Conservation (phyloP, 2,113 vertebrate species). For the Python bivittatus region DNA sequence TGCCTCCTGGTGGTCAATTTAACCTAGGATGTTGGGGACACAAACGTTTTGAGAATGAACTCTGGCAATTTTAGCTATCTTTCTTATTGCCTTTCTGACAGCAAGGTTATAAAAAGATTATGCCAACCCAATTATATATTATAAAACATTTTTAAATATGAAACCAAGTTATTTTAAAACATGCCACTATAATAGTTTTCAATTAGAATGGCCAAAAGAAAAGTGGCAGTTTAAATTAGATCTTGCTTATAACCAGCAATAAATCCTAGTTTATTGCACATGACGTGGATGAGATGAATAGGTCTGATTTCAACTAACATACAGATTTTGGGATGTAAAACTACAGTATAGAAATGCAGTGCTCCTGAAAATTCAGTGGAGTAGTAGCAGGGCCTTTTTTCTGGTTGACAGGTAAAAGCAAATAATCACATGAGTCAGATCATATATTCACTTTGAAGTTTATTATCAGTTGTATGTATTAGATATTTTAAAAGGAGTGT, state of each 20-base stretch:
- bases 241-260: background rate
- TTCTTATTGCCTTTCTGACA: background rate
- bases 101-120: background rate
- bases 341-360: background rate
- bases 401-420: background rate
- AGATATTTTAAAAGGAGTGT: too few species aligned
- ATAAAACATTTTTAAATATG: background rate
- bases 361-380: background rate
- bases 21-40: background rate
- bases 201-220: background rate
- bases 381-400: background rate
- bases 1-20: background rate
- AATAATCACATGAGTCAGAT: background rate
- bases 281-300: background rate
- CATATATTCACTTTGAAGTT: background rate
- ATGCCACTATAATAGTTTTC: background rate
- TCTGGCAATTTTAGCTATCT: background rate
- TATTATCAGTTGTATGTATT: background rate
- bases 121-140: background rate
- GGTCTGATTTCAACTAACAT: background rate
- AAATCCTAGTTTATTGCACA: background rate
- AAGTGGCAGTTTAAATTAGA: background rate
- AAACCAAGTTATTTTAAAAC: background rate
- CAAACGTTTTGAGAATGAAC: background rate
- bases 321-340: background rate